Evolutionary conservation across 1,140 invertebrate genomes (phyloP).

Genomic region (Daktulosphaira vitifoliae): DNA sequence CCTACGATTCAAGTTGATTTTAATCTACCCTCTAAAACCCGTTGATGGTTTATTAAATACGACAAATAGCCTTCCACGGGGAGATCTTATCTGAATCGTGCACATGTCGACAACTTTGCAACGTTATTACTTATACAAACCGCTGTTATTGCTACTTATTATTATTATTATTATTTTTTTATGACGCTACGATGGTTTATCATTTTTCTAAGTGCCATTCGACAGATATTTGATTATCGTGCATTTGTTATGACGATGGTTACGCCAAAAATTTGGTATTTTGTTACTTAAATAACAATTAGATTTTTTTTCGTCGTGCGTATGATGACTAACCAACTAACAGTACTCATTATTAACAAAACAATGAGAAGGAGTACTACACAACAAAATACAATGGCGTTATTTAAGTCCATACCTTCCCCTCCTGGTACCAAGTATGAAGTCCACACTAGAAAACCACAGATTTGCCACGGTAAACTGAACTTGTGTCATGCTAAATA

Average conservation of each 20-base stretch:
- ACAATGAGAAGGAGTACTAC: neutral
- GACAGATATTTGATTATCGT: neutral
- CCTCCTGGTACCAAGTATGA: neutral
- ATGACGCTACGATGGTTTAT: neutral
- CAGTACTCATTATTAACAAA: neutral
- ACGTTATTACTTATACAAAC: too few species aligned
- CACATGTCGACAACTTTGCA: conserved; percentile 7
- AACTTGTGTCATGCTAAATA: conserved; percentile 27
- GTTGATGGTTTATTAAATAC: conserved; percentile 17
- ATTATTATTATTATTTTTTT: too few species aligned
- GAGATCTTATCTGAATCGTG: neutral
- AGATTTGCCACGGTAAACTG: conserved; percentile 28
- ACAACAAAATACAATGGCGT: conserved; percentile 18
- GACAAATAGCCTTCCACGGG: conserved; percentile 11
- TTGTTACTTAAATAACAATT: too few species aligned
- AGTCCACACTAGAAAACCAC: conserved; percentile 8
- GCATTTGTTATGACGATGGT: neutral
- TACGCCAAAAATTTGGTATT: neutral
- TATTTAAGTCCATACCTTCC: neutral
- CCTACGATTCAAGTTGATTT: too few species aligned
- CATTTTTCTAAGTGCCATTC: neutral
- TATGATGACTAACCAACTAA: too few species aligned
- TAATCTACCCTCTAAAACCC: neutral
- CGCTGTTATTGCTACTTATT: too few species aligned
- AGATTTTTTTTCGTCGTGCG: too few species aligned